phyloP scores from a whole-genome alignment of 2,113 vertebrate genomes.

The Myiagra hebetior region DNA sequence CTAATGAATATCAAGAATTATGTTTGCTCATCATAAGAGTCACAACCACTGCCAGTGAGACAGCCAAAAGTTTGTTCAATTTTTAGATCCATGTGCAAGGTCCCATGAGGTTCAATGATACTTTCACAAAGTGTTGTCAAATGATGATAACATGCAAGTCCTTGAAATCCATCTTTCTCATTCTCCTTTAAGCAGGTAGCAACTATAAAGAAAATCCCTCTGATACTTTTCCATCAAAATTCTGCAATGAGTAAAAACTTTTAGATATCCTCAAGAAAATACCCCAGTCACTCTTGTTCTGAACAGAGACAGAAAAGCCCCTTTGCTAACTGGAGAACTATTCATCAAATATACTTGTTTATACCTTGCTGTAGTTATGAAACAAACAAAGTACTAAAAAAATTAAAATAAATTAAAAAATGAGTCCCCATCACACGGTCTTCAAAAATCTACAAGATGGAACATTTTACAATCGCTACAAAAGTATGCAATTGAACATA shows the following conservation, averaged over 20 bases:
- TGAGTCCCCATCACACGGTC: neutral
- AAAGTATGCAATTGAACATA: neutral
- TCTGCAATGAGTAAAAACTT: neutral
- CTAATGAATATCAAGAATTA: neutral
- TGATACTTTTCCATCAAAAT: neutral
- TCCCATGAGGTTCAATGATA: neutral
- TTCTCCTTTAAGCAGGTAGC: neutral
- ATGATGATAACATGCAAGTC: neutral
- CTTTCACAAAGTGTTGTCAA: neutral
- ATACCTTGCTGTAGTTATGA: neutral
- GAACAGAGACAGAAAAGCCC: neutral
- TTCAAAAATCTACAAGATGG: conserved; percentile 19
- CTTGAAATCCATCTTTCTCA: neutral
- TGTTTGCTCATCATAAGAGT: neutral
- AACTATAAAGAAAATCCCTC: neutral
- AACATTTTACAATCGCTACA: neutral
- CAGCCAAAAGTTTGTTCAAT: neutral
- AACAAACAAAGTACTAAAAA: neutral
- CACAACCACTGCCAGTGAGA: neutral
- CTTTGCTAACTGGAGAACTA: neutral
- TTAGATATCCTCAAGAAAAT: neutral
- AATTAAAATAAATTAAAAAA: neutral
- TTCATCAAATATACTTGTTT: neutral
- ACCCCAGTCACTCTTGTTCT: neutral
- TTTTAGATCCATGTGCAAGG: neutral